phyloP scores from a whole-genome alignment of 2,113 vertebrate genomes.

The Crotalus viridis region DNA sequence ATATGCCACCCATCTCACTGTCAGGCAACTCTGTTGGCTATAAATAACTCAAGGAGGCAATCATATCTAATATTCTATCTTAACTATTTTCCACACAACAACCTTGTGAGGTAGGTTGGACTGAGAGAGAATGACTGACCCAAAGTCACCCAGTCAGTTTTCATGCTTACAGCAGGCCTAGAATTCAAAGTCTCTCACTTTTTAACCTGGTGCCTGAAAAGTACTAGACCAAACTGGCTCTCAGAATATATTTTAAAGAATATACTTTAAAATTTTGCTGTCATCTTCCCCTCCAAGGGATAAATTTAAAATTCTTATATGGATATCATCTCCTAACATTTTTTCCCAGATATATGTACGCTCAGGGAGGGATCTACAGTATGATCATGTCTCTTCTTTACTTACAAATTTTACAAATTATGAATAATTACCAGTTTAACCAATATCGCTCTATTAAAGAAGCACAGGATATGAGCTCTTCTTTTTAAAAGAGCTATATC shows the following conservation, averaged over 20 bases:
- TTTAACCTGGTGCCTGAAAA: background rate
- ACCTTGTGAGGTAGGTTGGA: background rate
- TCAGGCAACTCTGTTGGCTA: no score
- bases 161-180: background rate
- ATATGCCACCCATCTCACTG: no score
- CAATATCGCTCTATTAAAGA: background rate
- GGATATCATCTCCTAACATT: background rate
- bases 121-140: background rate
- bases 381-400: background rate
- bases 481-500: background rate
- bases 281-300: background rate
- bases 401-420: background rate
- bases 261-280: background rate
- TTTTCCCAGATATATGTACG: background rate
- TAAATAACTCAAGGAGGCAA: background rate
- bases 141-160: background rate
- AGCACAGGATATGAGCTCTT: background rate
- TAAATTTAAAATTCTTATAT: background rate
- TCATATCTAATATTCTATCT: background rate
- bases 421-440: background rate
- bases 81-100: background rate
- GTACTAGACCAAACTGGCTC: background rate
- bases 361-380: background rate
- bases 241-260: background rate
- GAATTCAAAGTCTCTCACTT: background rate